phyloP scores from a whole-genome alignment of 2,888 invertebrate genomes.

The Disparrhopalites patrizii region DNA sequence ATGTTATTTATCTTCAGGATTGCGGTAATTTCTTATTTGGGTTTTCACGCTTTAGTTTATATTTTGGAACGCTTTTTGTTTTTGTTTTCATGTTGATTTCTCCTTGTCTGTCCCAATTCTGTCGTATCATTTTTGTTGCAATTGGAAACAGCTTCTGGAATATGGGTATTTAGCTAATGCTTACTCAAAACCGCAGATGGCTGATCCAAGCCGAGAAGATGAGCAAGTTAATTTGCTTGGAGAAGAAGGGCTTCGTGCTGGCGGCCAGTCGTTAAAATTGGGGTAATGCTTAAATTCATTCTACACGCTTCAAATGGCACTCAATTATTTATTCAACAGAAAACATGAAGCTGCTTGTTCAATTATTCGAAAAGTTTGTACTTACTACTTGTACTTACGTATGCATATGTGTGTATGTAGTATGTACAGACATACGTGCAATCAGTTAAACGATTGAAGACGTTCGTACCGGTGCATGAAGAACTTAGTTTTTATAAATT shows the following conservation, averaged over 20 bases:
- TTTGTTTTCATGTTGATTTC: not conserved
- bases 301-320: too few species aligned
- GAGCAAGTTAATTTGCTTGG: slow-evolving; percentile 94
- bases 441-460: too few species aligned
- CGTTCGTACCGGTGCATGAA: too few species aligned
- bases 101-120: too few species aligned
- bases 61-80: not conserved
- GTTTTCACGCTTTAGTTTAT: not conserved
- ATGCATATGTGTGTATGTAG: too few species aligned
- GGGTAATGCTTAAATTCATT: slow-evolving; percentile 1
- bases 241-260: slow-evolving; percentile 90
- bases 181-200: slow-evolving; percentile 76
- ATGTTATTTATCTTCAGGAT: not conserved
- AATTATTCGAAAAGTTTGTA: too few species aligned
- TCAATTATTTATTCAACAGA: too few species aligned
- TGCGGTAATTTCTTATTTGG: not conserved
- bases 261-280: slow-evolving; percentile 94
- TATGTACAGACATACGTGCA: too few species aligned
- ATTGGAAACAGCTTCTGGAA: slow-evolving; percentile 8
- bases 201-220: slow-evolving; percentile 92
- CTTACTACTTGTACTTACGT: too few species aligned
- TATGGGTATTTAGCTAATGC: slow-evolving; percentile 50
- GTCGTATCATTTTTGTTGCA: too few species aligned
- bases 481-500: too few species aligned
- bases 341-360: too few species aligned